Evolutionary conservation across 2,888 invertebrate species (phyloP), one percentile per base, ranked within the genome.

Genomic region (Harpagoxenus sublaevis): DNA sequence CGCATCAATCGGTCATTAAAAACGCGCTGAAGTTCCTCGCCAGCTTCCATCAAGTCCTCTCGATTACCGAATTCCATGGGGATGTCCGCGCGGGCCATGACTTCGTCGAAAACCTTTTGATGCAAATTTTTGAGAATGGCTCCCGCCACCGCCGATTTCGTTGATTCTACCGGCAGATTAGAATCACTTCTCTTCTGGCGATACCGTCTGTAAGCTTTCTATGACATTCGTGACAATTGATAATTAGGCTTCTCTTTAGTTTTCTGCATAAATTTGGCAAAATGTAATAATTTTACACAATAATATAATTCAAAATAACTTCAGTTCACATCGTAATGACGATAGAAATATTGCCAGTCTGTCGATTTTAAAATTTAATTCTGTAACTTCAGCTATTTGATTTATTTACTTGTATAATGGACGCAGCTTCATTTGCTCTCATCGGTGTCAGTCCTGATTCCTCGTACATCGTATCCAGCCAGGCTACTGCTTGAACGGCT

Each of bases 401-500:
- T 55, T 75, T 18, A 12, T 15, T 87, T 86, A 93, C 23, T 87
- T 94, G 94, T 83, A 94, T 94, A 75, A 91, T 82, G 4, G 23
- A 84, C 23, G 94, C 94, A 28, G 94, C 93, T 62, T 91, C 84
- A 71, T 94, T 87, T 55, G 92, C 93, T 74, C 82, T 83, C 48
- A 91, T 85, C 28, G 84, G 0, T n/a, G 89, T 90, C 48, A 93
- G 68, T 8, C 89, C 91, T 12, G 89, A 90, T 18, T 93, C 91
- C 57, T 94, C 87, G 77, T 90, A 92, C 90, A 93, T 92, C 92
- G 92, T 91, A 28, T 92, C 88, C 79, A 93, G 79, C 94, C 93
- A 93, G 84, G 91, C 92, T 62, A 92, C 89, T 35, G 92, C 90
- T 89, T 92, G 92, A 84, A 92, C 89, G 70, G 90, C 90, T 82